Evolutionary conservation across 2,888 invertebrate species (phyloP).

Genomic region (Cephus pygmeus): DNA sequence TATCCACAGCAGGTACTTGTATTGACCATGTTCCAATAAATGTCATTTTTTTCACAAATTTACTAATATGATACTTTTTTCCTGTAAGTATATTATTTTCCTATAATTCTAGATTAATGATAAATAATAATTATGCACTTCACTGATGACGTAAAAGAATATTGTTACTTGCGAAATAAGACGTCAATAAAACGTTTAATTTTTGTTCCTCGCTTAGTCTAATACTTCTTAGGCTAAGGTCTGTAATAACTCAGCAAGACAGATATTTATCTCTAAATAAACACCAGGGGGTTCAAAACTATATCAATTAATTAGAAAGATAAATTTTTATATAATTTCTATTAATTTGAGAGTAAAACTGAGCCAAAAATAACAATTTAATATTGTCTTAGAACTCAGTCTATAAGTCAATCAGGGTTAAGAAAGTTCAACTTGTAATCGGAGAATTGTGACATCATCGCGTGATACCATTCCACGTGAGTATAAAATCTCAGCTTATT

Average conservation of each 20-base stretch:
- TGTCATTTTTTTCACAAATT: not conserved
- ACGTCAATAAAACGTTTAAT: not conserved
- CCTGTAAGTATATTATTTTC: not conserved
- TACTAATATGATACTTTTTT: not conserved
- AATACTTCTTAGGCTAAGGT: not conserved
- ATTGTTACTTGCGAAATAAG: not conserved
- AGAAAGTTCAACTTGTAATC: constrained; percentile 57
- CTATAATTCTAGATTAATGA: not conserved
- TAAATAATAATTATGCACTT: not conserved
- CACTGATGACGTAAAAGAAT: not conserved
- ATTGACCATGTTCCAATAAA: not conserved
- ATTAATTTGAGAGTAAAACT: not conserved
- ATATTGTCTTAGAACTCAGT: constrained; percentile 1
- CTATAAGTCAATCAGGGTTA: constrained; percentile 41
- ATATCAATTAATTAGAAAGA: not conserved
- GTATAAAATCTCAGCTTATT: constrained; percentile 50
- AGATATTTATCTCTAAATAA: not conserved
- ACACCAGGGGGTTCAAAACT: not conserved
- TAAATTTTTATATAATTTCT: not conserved
- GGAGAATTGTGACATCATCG: constrained; percentile 49
- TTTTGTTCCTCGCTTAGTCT: not conserved
- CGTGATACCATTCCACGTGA: constrained; percentile 42
- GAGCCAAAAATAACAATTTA: not conserved
- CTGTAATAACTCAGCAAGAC: not conserved
- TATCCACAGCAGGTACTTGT: not conserved